Evolutionary conservation across 2,797 vertebrate genomes (phyloP), one percentile per base, ranked within the genome.

Genomic region (Anabas testudineus): DNA sequence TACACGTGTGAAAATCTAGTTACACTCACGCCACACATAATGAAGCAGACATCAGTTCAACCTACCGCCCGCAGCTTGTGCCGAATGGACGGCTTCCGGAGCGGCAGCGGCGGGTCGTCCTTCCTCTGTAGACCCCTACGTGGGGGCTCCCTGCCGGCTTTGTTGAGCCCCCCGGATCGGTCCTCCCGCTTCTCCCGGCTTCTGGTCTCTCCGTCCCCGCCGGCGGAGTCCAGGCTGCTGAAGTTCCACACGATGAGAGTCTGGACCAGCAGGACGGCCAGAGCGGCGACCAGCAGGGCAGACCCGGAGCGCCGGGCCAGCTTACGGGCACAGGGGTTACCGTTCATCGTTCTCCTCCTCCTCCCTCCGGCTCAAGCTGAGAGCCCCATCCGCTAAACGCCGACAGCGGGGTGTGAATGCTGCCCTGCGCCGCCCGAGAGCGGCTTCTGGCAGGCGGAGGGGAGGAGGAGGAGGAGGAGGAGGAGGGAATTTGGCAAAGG

Each of bases 221-320:
- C 94, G 8, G 94, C 90, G 0, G 95, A 93, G 89, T 98, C 97
- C 74, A 98, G 91, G 91, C 94, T 96, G 93, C 94, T 96, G 94
- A 98, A 97, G 95, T 97, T 98, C 97, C 97, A 97, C 83, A 97
- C 96, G 78, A 97, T 89, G 76, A 98, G 96, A 32, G 96, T 98
- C 95, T 98, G 97, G 85, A 98, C 83, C 76, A 98, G 94, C 92
- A 98, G 93, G 59, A 97, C 94, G 18, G 93, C 95, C 84, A 97
- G 93, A 49, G 95, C 96, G 41, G 94, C 94, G 54, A 96, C 89
- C 75, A 98, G 91, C 73, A 97, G 91, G 56, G 95, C 96, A 55
- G 96, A 96, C 84, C 90, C 92, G 82, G 95, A 96, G 83, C 96
- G 96, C 81, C 96, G 95, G 84, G 95, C 94, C 95, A 95, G 92